Percentiles rank a stretch among this genome's conserved stretches.
These are phyloP conservation scores for Eubasilissa regina DNA, from an alignment of 1,140 invertebrate genomes.

Conservation along the genomic window DNA sequence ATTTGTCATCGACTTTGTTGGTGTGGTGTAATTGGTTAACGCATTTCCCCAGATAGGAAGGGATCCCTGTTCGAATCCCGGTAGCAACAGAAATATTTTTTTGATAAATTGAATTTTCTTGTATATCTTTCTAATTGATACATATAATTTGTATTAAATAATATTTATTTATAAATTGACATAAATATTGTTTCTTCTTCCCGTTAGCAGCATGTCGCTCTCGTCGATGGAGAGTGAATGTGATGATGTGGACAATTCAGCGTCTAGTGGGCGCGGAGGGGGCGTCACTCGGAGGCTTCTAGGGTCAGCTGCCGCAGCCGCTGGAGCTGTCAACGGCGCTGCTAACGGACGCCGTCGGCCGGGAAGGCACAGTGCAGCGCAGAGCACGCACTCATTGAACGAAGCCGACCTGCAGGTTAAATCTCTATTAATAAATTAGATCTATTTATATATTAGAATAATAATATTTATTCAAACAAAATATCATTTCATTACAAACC, in stretches of 20 bases:
- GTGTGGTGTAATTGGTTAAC: too few species aligned
- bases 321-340: conserved; percentile 60
- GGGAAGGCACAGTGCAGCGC: conserved; percentile 60
- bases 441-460: conserved; percentile 1
- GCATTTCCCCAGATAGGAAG: too few species aligned
- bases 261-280: conserved; percentile 62
- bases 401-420: conserved; percentile 84
- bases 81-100: too few species aligned
- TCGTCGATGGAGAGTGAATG: conserved; percentile 83
- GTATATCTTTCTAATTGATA: too few species aligned
- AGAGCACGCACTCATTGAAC: conserved; percentile 87
- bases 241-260: conserved; percentile 75
- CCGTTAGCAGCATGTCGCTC: conserved; percentile 75
- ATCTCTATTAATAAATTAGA: background rate
- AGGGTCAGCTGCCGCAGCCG: conserved; percentile 64
- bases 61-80: too few species aligned
- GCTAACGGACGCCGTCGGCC: conserved; percentile 53
- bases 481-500: too few species aligned
- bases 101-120: too few species aligned
- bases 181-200: conserved; percentile 28
- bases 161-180: background rate
- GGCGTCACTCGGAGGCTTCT: conserved; percentile 60
- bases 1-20: too few species aligned
- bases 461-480: too few species aligned
- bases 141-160: too few species aligned